A percentile compares a stretch with the other conserved stretches of the same genome.
Evolutionary conservation across 64 coral and sea anemone genomes (phyloP).

Genomic region (Catalaphyllia jardinei): DNA sequence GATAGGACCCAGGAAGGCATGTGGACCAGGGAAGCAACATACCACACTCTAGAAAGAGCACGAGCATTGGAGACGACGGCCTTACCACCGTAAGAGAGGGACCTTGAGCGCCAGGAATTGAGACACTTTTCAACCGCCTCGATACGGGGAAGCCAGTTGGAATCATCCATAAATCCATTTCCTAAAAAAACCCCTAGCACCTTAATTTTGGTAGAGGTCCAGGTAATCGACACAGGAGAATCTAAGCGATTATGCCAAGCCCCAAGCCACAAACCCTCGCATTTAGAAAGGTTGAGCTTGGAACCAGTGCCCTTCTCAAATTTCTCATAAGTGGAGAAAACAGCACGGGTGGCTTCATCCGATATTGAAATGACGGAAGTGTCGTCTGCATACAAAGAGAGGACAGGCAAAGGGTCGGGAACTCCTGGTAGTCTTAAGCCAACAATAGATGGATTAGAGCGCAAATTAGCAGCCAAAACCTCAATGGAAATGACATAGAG

Average conservation of each 20-base stretch:
- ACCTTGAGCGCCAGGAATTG: conserved; percentile 9
- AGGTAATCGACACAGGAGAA: conserved; percentile 8
- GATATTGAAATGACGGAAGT: neutral
- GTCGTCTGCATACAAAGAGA: conserved; percentile 42
- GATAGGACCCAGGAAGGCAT: neutral
- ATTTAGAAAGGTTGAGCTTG: conserved; percentile 40
- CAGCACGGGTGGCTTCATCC: neutral
- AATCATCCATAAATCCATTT: neutral
- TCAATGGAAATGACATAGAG: conserved; percentile 37
- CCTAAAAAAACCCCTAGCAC: conserved; percentile 41
- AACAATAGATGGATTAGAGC: neutral
- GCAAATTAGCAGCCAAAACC: conserved; percentile 19
- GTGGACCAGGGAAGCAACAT: neutral
- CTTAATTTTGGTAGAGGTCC: neutral
- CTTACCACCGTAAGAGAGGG: neutral
- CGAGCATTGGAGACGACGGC: conserved; percentile 29
- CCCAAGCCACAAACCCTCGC: conserved; percentile 51
- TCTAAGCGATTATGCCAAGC: conserved; percentile 3
- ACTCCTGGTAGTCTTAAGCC: neutral
- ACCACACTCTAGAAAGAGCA: conserved; percentile 17
- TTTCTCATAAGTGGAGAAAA: neutral
- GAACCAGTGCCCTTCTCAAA: conserved; percentile 20
- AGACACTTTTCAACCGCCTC: neutral
- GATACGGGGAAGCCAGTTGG: neutral
- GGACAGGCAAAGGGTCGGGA: neutral